Evolutionary conservation across 30 jellyfish, hydroid and myxozoan genomes (phyloP).

Genomic region (Turritopsis dohrnii): DNA sequence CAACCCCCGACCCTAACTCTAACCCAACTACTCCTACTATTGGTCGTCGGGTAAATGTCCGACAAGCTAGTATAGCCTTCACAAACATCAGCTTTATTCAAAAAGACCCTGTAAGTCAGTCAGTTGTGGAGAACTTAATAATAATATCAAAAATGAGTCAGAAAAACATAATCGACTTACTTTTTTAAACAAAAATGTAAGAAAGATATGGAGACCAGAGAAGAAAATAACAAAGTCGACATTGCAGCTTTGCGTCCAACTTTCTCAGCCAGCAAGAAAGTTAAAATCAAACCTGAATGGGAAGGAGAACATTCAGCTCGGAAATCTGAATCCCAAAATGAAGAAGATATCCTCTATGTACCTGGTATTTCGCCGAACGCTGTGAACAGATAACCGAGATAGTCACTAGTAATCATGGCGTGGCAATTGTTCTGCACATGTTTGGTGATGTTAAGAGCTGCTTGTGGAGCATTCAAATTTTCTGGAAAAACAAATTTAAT

Average conservation of each 20-base stretch:
- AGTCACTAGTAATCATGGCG: conserved; percentile 5
- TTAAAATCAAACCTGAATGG: conserved; percentile 31
- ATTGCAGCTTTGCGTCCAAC: conserved; percentile 33
- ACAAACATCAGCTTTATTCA: not conserved
- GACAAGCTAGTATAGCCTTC: too few relatives aligned
- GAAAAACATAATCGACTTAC: conserved; percentile 29
- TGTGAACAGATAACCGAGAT: conserved; percentile 23
- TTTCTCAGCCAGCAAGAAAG: conserved; percentile 30
- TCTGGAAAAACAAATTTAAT: not conserved
- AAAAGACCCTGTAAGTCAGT: not conserved
- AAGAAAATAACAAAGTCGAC: conserved; percentile 10
- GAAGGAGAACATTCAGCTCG: too few relatives aligned
- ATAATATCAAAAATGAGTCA: not conserved
- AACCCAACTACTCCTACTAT: too few relatives aligned
- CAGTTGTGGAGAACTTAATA: not conserved
- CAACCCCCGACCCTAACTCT: too few relatives aligned
- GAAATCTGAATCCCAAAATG: not conserved
- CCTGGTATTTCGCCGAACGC: conserved; percentile 50
- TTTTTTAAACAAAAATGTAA: conserved; percentile 20
- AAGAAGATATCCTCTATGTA: not conserved
- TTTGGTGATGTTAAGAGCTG: not conserved
- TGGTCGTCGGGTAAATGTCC: too few relatives aligned
- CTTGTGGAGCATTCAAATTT: not conserved
- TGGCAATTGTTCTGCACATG: not conserved
- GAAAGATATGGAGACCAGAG: conserved; percentile 14